Percentiles rank a stretch among this genome's conserved stretches.
phyloP scores from a whole-genome alignment of 2,888 invertebrate species.

The Ormia ochracea region DNA sequence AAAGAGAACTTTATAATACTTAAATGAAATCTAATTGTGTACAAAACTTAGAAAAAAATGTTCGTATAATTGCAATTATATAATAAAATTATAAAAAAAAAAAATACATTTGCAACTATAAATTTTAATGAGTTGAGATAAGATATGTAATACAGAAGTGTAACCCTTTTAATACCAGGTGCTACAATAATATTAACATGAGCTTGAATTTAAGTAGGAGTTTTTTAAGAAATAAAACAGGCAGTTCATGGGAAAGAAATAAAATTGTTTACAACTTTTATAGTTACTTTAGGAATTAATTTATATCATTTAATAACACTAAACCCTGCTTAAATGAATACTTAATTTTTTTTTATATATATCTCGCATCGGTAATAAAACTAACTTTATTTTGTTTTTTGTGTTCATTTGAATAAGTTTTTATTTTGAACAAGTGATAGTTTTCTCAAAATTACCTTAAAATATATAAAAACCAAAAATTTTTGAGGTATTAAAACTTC shows the following conservation, averaged over 20 bases:
- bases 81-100: too few relatives aligned
- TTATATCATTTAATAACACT: slow-evolving; percentile 33
- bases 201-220: too few relatives aligned
- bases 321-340: slow-evolving; percentile 6
- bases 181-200: too few relatives aligned
- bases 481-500: slow-evolving; percentile 36
- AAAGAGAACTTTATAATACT: too few relatives aligned
- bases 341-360: neutral
- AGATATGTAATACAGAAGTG: too few relatives aligned
- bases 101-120: too few relatives aligned
- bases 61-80: too few relatives aligned
- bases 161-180: too few relatives aligned
- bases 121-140: too few relatives aligned
- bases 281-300: slow-evolving; percentile 40
- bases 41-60: too few relatives aligned
- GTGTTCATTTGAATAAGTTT: neutral
- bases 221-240: neutral
- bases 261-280: slow-evolving; percentile 4
- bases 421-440: slow-evolving; percentile 6
- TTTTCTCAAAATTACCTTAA: neutral
- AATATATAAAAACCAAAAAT: neutral
- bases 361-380: slow-evolving; percentile 14
- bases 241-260: neutral
- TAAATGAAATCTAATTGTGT: too few relatives aligned
- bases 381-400: neutral